Conservation (phyloP, 2,888 invertebrate species). For the Amphipyra tragopoginis region DNA sequence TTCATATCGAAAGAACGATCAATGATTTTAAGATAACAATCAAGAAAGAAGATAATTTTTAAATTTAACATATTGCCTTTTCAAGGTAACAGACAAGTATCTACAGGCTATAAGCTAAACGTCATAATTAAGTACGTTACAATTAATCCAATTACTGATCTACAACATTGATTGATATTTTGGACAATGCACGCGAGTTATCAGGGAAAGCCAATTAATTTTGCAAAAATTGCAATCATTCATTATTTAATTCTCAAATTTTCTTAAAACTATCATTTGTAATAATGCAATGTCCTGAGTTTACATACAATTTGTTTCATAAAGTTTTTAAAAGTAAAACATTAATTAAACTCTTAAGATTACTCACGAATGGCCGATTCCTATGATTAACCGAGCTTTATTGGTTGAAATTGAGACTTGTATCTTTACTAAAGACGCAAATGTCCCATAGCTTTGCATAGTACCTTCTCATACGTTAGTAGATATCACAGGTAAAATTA, state of each 20-base stretch:
- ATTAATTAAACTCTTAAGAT: too few species aligned
- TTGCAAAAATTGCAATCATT: background rate
- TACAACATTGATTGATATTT: conserved; percentile 7
- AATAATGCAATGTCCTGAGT: background rate
- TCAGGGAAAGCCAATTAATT: conserved; percentile 2
- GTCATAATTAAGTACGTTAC: conserved; percentile 7
- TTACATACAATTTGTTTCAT: background rate
- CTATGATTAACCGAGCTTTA: too few species aligned
- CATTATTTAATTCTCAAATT: background rate
- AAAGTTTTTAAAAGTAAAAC: background rate
- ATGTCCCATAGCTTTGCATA: too few species aligned
- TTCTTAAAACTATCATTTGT: too few species aligned
- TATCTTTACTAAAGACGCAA: too few species aligned
- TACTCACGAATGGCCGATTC: too few species aligned
- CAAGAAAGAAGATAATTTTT: conserved; percentile 10
- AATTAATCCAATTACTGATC: conserved; percentile 13
- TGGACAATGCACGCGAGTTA: conserved; percentile 2
- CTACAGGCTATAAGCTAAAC: conserved; percentile 4
- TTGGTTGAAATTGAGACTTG: too few species aligned
- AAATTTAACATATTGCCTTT: conserved; percentile 21
- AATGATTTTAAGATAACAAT: conserved; percentile 28
- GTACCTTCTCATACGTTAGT: too few species aligned
- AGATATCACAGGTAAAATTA: too few species aligned
- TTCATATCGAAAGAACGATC: conserved; percentile 19
- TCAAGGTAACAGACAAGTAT: background rate